phyloP scores from a whole-genome alignment of 30 jellyfish, hydroid and myxozoan genomes.

The Pseudorhiza aurosa region DNA sequence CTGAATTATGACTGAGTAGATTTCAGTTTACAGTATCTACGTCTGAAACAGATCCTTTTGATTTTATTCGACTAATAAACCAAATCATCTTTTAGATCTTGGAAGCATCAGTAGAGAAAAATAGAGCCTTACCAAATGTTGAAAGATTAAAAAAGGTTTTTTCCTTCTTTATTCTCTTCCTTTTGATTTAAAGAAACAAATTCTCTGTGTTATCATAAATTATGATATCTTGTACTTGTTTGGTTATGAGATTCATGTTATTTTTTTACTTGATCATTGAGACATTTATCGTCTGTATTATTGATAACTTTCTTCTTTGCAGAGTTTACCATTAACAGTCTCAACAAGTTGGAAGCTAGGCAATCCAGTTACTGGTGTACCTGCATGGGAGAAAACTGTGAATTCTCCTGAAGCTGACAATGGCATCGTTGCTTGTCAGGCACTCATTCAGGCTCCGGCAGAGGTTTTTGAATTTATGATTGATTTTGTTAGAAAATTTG shows the following conservation, averaged over 20 bases:
- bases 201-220: no score
- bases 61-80: no score
- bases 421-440: conserved; percentile 64
- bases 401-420: conserved; percentile 59
- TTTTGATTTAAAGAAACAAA: no score
- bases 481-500: no score
- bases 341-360: conserved; percentile 76
- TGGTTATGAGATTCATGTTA: no score
- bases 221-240: no score
- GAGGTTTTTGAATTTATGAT: conserved; percentile 37
- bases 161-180: background rate
- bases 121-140: conserved; percentile 31
- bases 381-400: conserved; percentile 60
- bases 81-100: conserved; percentile 10
- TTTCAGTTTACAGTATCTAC: no score
- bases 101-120: conserved; percentile 24
- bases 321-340: conserved; percentile 74
- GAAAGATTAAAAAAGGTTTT: conserved; percentile 43
- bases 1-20: no score
- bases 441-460: conserved; percentile 64
- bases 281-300: no score
- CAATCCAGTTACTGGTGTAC: conserved; percentile 64
- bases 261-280: no score
- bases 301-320: background rate
- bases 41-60: no score